Evolutionary conservation across 2,113 vertebrate species (phyloP).

Genomic region (Rattus norvegicus): DNA sequence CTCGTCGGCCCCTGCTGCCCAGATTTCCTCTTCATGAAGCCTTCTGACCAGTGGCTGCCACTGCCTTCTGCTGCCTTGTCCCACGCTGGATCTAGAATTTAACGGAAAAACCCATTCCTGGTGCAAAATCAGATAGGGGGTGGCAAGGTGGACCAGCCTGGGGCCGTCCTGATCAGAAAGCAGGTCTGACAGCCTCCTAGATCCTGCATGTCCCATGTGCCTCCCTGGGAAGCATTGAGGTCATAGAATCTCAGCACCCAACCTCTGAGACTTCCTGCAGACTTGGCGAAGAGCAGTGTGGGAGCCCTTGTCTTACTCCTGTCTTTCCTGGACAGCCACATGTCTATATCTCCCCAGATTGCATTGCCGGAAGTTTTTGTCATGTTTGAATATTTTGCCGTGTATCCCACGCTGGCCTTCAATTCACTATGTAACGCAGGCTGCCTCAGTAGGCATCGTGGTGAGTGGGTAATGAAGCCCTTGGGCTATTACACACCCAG

Average conservation of each 20-base stretch:
- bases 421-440: not conserved
- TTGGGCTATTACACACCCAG: fast-evolving
- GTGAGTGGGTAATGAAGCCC: not conserved
- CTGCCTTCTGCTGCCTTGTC: not conserved
- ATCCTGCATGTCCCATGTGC: not conserved
- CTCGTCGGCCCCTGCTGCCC: not conserved
- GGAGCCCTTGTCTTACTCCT: not conserved
- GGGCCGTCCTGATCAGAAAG: no score
- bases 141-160: not conserved
- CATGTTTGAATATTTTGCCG: not conserved
- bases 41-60: not conserved
- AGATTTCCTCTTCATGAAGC: not conserved
- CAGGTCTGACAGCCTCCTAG: not conserved
- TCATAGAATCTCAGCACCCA: not conserved
- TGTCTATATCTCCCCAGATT: not conserved
- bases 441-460: not conserved
- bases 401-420: not conserved
- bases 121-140: not conserved
- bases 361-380: not conserved
- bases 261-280: not conserved
- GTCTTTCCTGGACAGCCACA: not conserved
- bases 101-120: not conserved
- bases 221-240: not conserved
- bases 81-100: not conserved
- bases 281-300: no score